Evolutionary conservation across 2,888 invertebrate genomes (phyloP).

Genomic region (Pheosia tremula): DNA sequence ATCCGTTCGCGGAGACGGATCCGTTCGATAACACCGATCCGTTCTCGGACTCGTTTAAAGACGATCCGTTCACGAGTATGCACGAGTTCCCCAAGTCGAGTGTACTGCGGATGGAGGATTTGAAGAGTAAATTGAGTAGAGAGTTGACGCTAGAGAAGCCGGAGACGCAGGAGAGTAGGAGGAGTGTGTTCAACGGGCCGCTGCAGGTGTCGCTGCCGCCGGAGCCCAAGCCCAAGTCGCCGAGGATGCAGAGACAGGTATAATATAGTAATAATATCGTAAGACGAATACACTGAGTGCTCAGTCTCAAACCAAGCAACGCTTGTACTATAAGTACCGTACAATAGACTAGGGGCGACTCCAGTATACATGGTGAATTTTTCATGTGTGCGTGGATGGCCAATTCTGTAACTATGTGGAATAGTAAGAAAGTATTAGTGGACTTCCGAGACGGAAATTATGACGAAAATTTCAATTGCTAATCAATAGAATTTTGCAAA

Average conservation of each 20-base stretch:
- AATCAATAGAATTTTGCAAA: no score
- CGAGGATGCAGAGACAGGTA: constrained; percentile 73
- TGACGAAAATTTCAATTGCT: no score
- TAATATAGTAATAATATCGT: neutral
- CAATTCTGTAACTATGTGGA: no score
- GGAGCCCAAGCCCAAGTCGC: constrained; percentile 80
- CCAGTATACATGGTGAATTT: no score
- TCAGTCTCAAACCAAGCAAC: no score
- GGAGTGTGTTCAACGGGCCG: constrained; percentile 85
- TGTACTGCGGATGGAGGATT: constrained; percentile 54
- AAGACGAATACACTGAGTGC: no score
- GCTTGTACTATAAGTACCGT: no score
- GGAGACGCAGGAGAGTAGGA: constrained; percentile 51
- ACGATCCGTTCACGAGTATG: constrained; percentile 85
- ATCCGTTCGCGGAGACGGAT: constrained; percentile 88
- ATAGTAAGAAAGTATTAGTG: no score
- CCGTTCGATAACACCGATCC: constrained; percentile 90
- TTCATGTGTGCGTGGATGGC: no score
- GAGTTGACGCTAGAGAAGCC: constrained; percentile 46
- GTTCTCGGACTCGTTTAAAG: constrained; percentile 85
- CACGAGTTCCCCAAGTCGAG: constrained; percentile 68
- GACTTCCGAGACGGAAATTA: no score
- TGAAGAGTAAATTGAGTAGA: constrained; percentile 52
- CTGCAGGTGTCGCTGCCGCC: constrained; percentile 88
- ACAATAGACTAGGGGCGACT: no score